phyloP scores from a whole-genome alignment of 2,113 vertebrate species.

The Rhadina sibilatrix region DNA sequence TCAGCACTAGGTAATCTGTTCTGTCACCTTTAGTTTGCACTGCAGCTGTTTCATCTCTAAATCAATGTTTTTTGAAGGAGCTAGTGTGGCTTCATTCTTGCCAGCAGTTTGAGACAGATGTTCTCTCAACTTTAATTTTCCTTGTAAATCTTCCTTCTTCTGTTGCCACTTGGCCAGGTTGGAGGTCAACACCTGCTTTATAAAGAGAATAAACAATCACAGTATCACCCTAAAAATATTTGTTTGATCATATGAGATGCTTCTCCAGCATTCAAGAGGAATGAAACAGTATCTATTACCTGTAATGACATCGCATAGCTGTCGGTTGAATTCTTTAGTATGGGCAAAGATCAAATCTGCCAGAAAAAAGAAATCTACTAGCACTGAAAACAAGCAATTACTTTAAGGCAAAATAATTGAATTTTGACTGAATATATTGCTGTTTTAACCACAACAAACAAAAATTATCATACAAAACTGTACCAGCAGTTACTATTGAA shows the following conservation, averaged over 20 bases:
- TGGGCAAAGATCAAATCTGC: background rate
- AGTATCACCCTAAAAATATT: background rate
- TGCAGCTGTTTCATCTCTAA: constrained; percentile 88
- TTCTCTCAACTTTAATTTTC: constrained; percentile 71
- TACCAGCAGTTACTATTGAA: background rate
- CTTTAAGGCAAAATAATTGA: background rate
- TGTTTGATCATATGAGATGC: background rate
- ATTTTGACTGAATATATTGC: background rate
- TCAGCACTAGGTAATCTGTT: constrained; percentile 9
- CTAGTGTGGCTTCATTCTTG: constrained; percentile 54
- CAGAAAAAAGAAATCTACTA: background rate
- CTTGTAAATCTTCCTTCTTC: constrained; percentile 86
- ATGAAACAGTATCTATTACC: background rate
- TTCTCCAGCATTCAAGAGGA: background rate
- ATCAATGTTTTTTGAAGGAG: constrained; percentile 76
- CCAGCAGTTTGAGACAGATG: constrained; percentile 72
- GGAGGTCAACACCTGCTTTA: constrained; percentile 81
- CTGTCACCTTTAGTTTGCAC: constrained; percentile 87
- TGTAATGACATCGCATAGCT: background rate
- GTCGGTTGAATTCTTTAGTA: background rate
- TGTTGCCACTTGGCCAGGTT: constrained; percentile 82
- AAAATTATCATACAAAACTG: background rate
- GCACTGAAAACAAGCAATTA: background rate
- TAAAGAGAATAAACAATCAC: constrained; percentile 23
- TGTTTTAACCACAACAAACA: background rate